Conservation (phyloP, 2,113 vertebrate genomes). For the Burhinus bistriatus region DNA sequence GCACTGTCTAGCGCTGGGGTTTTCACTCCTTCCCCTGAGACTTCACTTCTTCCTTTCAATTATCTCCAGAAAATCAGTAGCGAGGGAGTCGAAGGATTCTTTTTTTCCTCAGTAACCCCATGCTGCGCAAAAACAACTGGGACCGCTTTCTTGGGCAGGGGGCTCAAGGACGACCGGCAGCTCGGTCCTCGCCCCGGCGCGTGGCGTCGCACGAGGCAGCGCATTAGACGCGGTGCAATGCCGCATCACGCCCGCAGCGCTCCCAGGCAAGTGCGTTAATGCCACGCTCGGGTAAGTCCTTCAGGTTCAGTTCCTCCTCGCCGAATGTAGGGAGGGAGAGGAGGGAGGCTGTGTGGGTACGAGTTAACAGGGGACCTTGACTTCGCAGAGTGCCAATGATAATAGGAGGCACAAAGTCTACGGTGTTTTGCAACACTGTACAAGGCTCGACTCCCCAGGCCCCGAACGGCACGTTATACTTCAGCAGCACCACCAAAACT, state of each 20-base stretch:
- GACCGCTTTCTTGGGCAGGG: neutral
- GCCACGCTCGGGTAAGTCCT: neutral
- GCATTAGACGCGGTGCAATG: neutral
- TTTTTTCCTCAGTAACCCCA: neutral
- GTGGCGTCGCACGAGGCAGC: neutral
- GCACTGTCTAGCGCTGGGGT: fast-evolving
- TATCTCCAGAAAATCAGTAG: neutral
- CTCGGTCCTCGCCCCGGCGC: neutral
- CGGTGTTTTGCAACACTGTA: neutral
- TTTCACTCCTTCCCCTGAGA: neutral
- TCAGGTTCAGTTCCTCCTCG: neutral
- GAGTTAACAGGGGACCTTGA: neutral
- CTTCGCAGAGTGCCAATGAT: neutral
- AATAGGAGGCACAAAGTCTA: fast-evolving
- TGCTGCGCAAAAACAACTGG: fast-evolving
- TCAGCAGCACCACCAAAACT: neutral
- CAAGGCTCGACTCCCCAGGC: neutral
- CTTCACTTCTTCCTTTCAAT: neutral
- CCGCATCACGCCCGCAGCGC: neutral
- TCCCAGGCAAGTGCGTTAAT: neutral
- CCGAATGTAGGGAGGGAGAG: fast-evolving
- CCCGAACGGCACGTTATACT: neutral
- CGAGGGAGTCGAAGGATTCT: fast-evolving
- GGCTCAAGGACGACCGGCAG: neutral
- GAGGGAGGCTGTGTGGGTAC: neutral